Percentiles rank a stretch among this genome's conserved stretches.
Evolutionary conservation across 1,140 invertebrate genomes (phyloP).

Genomic region (Cotesia typhae): DNA sequence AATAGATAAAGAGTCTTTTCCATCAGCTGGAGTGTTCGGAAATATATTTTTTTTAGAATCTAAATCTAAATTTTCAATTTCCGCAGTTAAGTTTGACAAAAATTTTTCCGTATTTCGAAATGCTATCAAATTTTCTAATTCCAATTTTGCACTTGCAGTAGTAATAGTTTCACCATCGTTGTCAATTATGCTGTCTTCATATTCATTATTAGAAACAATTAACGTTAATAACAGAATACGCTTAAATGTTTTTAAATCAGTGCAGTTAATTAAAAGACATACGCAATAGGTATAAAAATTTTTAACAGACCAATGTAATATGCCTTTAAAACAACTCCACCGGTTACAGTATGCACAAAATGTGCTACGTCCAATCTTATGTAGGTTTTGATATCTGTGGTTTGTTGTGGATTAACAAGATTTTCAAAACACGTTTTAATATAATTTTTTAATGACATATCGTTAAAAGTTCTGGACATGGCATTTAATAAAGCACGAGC

Average conservation of each 20-base stretch:
- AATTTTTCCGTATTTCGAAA: neutral
- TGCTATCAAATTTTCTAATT: constrained; percentile 2
- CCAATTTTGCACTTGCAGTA: neutral
- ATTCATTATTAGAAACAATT: neutral
- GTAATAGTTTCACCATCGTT: neutral
- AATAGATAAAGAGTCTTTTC: neutral
- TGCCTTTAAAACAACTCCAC: neutral
- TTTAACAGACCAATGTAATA: constrained; percentile 1
- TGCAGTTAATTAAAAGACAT: constrained; percentile 1
- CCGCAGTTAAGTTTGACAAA: neutral
- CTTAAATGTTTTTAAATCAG: neutral
- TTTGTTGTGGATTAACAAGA: neutral
- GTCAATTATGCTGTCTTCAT: constrained; percentile 5
- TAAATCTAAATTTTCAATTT: neutral
- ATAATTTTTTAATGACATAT: constrained; percentile 4
- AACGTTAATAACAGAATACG: constrained; percentile 7
- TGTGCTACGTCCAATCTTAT: constrained; percentile 3
- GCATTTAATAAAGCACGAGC: neutral
- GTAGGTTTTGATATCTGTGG: neutral
- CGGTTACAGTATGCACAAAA: neutral
- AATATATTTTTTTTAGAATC: neutral
- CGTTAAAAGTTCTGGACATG: constrained; percentile 5
- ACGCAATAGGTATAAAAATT: neutral
- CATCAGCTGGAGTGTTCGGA: neutral
- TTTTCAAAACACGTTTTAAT: constrained; percentile 7